phyloP scores from a whole-genome alignment of 2,113 vertebrate species.

The Pteruthius melanotis region DNA sequence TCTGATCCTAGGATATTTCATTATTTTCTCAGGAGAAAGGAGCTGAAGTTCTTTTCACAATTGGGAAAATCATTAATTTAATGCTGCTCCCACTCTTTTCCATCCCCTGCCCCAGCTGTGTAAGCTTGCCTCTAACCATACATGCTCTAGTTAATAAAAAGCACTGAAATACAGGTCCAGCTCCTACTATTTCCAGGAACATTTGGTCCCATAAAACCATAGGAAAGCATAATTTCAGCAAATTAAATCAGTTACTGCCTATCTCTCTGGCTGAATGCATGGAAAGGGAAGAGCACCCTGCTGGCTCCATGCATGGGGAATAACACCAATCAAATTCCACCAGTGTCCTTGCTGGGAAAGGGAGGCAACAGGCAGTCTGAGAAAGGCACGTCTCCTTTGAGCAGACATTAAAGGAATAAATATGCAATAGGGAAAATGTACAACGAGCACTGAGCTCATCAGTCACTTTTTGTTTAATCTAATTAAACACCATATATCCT shows the following conservation, averaged over 20 bases:
- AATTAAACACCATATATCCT: slow-evolving; percentile 33
- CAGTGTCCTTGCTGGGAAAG: background rate
- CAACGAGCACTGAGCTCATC: background rate
- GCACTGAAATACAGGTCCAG: background rate
- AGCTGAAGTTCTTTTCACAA: background rate
- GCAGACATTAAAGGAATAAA: background rate
- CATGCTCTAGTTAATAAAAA: background rate
- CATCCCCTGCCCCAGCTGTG: background rate
- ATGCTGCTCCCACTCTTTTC: background rate
- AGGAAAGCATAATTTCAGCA: slow-evolving; percentile 40
- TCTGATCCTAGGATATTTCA: background rate
- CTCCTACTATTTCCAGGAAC: slow-evolving; percentile 13
- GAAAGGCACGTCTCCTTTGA: background rate
- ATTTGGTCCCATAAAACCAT: background rate
- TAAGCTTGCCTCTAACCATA: background rate
- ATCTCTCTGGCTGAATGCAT: background rate
- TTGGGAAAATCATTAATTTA: background rate
- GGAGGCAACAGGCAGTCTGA: background rate
- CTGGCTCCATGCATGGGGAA: background rate
- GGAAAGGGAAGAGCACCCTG: background rate
- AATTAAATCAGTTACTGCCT: slow-evolving; percentile 7
- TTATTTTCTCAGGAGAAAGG: background rate
- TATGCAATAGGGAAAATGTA: background rate
- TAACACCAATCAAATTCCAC: background rate
- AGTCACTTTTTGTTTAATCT: slow-evolving; percentile 44